Conservation (phyloP, 1,140 invertebrate genomes). For the Maniola jurtina region DNA sequence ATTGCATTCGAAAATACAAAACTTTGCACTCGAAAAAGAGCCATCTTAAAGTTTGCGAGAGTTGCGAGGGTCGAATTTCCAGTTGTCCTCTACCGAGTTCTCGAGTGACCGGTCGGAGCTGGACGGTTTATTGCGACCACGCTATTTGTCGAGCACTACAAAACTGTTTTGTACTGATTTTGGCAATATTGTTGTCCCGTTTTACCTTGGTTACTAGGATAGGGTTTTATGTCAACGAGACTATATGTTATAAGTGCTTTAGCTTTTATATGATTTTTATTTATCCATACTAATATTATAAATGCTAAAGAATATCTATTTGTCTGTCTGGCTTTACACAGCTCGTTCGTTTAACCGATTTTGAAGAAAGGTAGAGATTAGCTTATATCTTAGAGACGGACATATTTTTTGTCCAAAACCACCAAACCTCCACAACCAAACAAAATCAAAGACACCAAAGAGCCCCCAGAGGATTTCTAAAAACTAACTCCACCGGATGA, state of each 20-base stretch:
- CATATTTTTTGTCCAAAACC: no score
- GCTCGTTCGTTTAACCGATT: no score
- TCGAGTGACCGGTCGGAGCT: slow-evolving; percentile 51
- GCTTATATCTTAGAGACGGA: no score
- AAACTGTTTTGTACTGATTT: slow-evolving; percentile 56
- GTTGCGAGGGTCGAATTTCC: slow-evolving; percentile 51
- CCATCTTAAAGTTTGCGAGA: slow-evolving; percentile 54
- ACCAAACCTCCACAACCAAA: no score
- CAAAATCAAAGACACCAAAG: no score
- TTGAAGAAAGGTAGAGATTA: no score
- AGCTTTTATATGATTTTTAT: not conserved
- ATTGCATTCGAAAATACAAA: slow-evolving; percentile 61
- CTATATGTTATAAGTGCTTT: not conserved
- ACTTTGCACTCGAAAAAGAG: slow-evolving; percentile 60
- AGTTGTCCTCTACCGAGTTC: slow-evolving; percentile 52
- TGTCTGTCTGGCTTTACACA: no score
- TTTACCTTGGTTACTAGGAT: slow-evolving; percentile 21
- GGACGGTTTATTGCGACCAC: slow-evolving; percentile 49
- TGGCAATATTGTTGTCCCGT: slow-evolving; percentile 51
- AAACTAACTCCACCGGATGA: no score
- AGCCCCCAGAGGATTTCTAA: no score
- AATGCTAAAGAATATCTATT: no score
- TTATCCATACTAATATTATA: no score
- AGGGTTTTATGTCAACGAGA: slow-evolving; percentile 4
- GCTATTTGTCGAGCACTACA: slow-evolving; percentile 61